Evolutionary conservation across 2,113 vertebrate genomes (phyloP).

Genomic region (Nipponia nippon): DNA sequence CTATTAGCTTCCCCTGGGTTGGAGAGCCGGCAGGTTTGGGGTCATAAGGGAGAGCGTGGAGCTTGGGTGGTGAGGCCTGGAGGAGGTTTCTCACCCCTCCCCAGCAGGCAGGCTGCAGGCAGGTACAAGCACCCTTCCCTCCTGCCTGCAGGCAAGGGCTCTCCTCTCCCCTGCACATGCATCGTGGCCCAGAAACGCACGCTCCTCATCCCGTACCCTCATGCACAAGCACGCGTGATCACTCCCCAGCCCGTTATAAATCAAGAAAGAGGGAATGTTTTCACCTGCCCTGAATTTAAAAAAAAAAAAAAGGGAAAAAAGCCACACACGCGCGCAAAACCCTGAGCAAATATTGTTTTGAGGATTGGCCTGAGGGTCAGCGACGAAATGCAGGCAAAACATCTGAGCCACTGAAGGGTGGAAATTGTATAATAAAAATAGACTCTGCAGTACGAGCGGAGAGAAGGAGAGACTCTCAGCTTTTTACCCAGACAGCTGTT

Average conservation of each 20-base stretch:
- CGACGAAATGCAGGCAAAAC: not conserved
- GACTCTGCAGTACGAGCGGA: not conserved
- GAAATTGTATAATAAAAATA: not conserved
- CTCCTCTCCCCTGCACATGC: accelerated
- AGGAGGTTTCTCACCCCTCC: not conserved
- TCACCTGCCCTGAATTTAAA: not conserved
- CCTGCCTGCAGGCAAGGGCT: not conserved
- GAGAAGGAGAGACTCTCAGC: not conserved
- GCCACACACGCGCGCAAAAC: accelerated
- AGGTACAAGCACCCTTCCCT: not conserved
- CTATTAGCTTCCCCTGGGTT: not conserved
- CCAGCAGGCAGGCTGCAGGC: not conserved
- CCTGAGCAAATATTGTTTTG: conserved; percentile 6
- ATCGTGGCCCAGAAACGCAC: not conserved
- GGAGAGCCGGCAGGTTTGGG: not conserved
- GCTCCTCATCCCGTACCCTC: not conserved
- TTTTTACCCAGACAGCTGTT: not conserved
- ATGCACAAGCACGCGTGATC: not conserved
- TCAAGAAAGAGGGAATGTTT: not conserved
- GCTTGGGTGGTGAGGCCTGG: not conserved
- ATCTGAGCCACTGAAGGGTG: not conserved
- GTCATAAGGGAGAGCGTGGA: not conserved
- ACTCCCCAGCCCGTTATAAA: not conserved
- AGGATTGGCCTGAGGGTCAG: conserved; percentile 6
- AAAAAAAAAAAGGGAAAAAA: not conserved